Base-by-base conservation (phyloP, 2,888 invertebrate species). In the Aricia artaxerxes region DNA sequence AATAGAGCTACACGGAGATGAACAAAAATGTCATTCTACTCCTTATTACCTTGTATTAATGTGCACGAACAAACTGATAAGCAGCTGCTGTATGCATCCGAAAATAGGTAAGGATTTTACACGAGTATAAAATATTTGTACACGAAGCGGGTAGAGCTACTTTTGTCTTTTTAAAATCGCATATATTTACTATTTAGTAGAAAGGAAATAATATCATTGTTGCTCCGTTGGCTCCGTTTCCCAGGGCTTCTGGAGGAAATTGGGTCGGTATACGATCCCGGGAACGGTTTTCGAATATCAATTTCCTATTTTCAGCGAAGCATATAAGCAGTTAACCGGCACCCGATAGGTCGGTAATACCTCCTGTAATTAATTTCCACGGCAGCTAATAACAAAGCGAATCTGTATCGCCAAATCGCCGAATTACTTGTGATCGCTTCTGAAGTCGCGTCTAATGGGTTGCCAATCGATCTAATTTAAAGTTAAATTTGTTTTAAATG, bases 281-380 rank as follows among this genome's bases (percentile, higher is more conserved):
- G 31, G 35, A 35, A 38, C 35, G 35, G 49, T 75, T 75, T 75
- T 31, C 24, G 75, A 44, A 75, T 75, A 44, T 75, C 9, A 75
- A 75, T 75, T 75, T 49, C 49, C 75, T 44, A 49, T 75, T 75
- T 75, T 75, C 73, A 49, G 49, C 49, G 44, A 49, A 75, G 44
- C 24, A 49, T 75, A 24, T 73, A 73, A 49, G 73, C 49, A 73
- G 73, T n/a, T 73, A 44, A 75, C 75, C 49, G 24, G 75, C 69
- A 69, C 35, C 13, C 31, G 69, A 69, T 35, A 69, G 69, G 35
- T 35, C 69, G 13, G 69, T 69, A 35, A 31, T 64, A 31, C 64
- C 69, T 35, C 35, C 5, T 35, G 69, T 69, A 69, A 69, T 69
- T 69, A 69, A 69, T 69, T 69, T 69, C 16, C 35, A 5, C 69